phyloP scores from a whole-genome alignment of 2,888 invertebrate species.

The Heliconius hortense region DNA sequence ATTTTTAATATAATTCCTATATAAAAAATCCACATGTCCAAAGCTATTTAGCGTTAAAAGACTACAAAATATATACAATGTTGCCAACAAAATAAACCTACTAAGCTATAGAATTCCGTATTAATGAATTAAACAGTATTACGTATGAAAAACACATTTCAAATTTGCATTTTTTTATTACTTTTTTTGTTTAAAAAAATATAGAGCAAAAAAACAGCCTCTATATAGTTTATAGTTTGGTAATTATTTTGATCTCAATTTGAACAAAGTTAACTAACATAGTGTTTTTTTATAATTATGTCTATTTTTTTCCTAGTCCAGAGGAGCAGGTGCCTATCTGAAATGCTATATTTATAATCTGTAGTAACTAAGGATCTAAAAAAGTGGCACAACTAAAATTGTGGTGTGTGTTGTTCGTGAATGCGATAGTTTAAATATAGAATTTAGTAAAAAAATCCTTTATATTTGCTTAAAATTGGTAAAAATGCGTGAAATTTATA shows the following conservation, averaged over 20 bases:
- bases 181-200: slow-evolving; percentile 36
- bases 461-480: background rate
- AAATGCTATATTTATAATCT: slow-evolving; percentile 28
- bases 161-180: slow-evolving; percentile 44
- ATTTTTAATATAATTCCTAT: background rate
- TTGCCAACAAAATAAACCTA: slow-evolving; percentile 36
- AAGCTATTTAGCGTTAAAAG: slow-evolving; percentile 12
- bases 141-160: slow-evolving; percentile 39
- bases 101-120: slow-evolving; percentile 15
- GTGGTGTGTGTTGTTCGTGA: too few species aligned
- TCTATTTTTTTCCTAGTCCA: slow-evolving; percentile 43
- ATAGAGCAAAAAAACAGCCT: slow-evolving; percentile 1
- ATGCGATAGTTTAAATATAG: too few species aligned
- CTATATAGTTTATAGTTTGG: slow-evolving; percentile 23
- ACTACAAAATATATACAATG: slow-evolving; percentile 27
- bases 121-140: slow-evolving; percentile 31
- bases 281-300: slow-evolving; percentile 44
- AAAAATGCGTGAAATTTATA: background rate
- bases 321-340: slow-evolving; percentile 42
- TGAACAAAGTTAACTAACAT: slow-evolving; percentile 57
- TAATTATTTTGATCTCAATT: slow-evolving; percentile 60
- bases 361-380: slow-evolving; percentile 1
- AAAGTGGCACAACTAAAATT: background rate
- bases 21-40: slow-evolving; percentile 10
- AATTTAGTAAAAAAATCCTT: background rate